A percentile compares a stretch with the other conserved stretches of the same genome.
Conservation (phyloP, 2,888 invertebrate genomes). For the Priocnemis perturbator region DNA sequence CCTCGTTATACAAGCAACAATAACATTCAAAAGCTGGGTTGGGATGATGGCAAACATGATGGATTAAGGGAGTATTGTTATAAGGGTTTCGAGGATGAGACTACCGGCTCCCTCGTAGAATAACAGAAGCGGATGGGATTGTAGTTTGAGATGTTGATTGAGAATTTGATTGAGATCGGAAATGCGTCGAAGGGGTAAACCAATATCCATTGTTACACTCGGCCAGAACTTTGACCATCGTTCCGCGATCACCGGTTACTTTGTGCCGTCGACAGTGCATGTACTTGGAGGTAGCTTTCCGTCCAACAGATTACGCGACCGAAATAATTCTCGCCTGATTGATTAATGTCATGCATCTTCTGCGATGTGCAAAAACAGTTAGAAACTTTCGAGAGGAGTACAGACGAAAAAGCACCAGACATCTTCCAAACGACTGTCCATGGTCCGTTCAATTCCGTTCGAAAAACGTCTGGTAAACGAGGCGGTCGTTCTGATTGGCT, state of each 20-base stretch:
- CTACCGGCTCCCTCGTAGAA: conserved; percentile 13
- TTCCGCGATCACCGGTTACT: conserved; percentile 2
- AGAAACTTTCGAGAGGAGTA: too few relatives aligned
- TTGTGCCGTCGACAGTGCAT: conserved; percentile 24
- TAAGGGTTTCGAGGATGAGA: conserved; percentile 48
- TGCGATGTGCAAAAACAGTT: too few relatives aligned
- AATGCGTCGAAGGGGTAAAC: conserved; percentile 47
- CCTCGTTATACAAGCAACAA: not conserved
- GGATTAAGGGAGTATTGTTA: conserved; percentile 47
- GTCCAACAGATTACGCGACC: too few relatives aligned
- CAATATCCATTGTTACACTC: conserved; percentile 48
- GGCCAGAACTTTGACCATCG: conserved; percentile 28
- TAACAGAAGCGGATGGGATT: conserved; percentile 29
- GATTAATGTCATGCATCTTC: too few relatives aligned
- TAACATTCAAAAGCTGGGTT: not conserved
- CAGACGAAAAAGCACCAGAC: too few relatives aligned
- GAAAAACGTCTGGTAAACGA: too few relatives aligned
- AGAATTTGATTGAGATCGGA: conserved; percentile 46
- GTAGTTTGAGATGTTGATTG: conserved; percentile 47
- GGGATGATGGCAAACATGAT: conserved; percentile 42
- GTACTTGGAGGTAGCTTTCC: too few relatives aligned
- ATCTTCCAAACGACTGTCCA: too few relatives aligned
- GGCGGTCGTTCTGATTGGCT: too few relatives aligned
- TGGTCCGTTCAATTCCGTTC: too few relatives aligned
- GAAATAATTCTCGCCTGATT: too few relatives aligned